Conservation (phyloP, 2,113 vertebrate species). For the Circaetus cinerascens region DNA sequence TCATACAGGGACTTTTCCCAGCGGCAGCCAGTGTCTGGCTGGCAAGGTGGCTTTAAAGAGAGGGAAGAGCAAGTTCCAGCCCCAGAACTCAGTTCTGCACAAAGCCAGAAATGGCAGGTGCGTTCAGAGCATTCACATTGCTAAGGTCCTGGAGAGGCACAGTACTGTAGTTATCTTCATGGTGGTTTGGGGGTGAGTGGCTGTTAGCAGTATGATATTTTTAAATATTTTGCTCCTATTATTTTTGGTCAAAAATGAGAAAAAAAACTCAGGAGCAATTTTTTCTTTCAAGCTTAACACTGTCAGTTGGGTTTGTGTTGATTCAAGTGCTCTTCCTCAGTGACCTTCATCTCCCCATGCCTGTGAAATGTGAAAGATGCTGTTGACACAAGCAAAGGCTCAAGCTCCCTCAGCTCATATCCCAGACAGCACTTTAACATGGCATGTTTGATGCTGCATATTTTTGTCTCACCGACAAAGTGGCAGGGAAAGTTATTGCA, state of each 20-base stretch:
- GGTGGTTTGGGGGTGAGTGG: neutral
- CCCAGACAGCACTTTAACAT: constrained; percentile 11
- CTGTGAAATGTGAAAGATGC: constrained; percentile 38
- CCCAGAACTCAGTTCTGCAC: neutral
- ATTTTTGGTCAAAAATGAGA: neutral
- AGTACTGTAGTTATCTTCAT: neutral
- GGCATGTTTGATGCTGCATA: constrained; percentile 21
- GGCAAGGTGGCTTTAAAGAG: neutral
- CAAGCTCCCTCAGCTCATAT: constrained; percentile 31
- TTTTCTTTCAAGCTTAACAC: neutral
- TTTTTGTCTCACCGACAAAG: constrained; percentile 29
- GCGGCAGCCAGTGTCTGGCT: neutral
- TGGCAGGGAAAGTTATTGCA: constrained; percentile 17
- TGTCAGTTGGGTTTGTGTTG: neutral
- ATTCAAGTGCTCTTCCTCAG: constrained; percentile 33
- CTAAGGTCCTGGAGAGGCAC: neutral
- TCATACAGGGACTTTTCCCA: neutral
- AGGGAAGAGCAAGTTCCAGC: neutral
- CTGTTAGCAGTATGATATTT: neutral
- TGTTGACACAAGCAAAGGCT: constrained; percentile 47
- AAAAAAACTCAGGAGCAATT: neutral
- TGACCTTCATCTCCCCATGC: constrained; percentile 31
- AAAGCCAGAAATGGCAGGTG: neutral
- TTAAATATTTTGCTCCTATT: neutral
- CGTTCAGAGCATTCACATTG: neutral